These are phyloP conservation scores for Dugesia japonica DNA, from an alignment of 2,888 invertebrate genomes.

Conservation along the genomic window DNA sequence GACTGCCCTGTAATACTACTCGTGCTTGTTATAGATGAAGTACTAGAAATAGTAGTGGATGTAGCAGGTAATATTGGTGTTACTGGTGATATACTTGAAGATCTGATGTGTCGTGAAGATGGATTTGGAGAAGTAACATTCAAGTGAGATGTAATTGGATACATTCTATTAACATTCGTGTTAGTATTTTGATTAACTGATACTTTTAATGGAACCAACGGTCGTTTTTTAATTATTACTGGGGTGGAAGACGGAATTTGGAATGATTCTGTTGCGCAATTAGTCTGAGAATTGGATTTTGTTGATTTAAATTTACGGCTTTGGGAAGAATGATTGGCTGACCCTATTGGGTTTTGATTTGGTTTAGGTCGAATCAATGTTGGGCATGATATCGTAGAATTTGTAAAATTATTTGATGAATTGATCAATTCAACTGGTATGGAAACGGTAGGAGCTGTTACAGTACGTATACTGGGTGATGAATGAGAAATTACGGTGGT, in stretches of 20 bases:
- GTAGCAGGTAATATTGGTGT: neutral
- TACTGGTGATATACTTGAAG: neutral
- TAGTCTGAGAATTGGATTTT: neutral
- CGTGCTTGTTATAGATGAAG: neutral
- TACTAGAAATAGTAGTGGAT: neutral
- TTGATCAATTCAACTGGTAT: conserved; percentile 23
- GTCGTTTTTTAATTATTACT: neutral
- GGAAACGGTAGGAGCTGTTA: conserved; percentile 23
- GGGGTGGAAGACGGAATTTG: neutral
- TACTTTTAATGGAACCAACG: neutral
- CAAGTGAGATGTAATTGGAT: neutral
- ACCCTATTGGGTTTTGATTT: neutral
- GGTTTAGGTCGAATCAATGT: neutral
- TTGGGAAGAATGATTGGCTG: neutral
- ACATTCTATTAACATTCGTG: neutral
- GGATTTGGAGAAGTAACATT: neutral
- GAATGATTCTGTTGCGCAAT: neutral
- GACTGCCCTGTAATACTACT: neutral
- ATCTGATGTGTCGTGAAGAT: neutral
- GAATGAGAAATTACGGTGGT: too few relatives aligned
- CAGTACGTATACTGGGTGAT: neutral
- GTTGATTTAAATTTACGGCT: neutral
- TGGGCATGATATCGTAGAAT: neutral
- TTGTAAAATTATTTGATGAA: neutral
- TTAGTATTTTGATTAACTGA: neutral